Base-by-base conservation (phyloP, 2,797 vertebrate species). In the Bufotes viridis region DNA sequence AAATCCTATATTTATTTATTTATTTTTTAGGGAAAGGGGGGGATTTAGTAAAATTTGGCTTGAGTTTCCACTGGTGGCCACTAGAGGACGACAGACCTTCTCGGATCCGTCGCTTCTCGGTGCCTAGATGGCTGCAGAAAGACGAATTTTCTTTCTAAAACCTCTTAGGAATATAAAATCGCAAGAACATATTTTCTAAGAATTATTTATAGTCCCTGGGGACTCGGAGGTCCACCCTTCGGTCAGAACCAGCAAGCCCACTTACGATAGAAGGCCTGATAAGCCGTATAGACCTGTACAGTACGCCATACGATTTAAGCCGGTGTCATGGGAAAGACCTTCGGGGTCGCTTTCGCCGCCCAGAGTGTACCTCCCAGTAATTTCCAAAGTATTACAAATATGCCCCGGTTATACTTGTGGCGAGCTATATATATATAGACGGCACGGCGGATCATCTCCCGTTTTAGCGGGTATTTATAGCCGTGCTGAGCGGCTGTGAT, bases 381-480 rank as follows among this genome's bases (percentile, higher is more conserved):
- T 88, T 92, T 93, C 92, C 91, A 11, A 95, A 93, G 90, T 94
- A 95, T 95, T 95, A 93, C 95, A 96, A 95, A 93, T 95, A 95
- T 95, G 95, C 92, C 93, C 93, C 95, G 94, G 94, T 95, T 94
- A 93, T 95, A 94, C 89, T 93, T 91, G 11, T 86, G 92, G 87
- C 91, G 92, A 92, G 92, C 92, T 92, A 88, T 95, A 93, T 92
- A 93, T 92, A 88, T 95, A 94, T 94, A 95, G 94, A 93, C 22
- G 15, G 63, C 90, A 93, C 92, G 0, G 74, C 92, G 89, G 92
- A 95, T 94, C 93, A 93, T 86, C 93, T 93, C 93, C 94, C 92
- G 91, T 93, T 94, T 93, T 93, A 89, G 90, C 90, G 93, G 93
- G 93, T 96, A 95, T 94, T 95, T 96, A 95, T 95, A 95, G 94